These are phyloP conservation scores for Myrmecophaga tridactyla DNA, from an alignment of 2,113 vertebrate genomes.

Conservation along the genomic window DNA sequence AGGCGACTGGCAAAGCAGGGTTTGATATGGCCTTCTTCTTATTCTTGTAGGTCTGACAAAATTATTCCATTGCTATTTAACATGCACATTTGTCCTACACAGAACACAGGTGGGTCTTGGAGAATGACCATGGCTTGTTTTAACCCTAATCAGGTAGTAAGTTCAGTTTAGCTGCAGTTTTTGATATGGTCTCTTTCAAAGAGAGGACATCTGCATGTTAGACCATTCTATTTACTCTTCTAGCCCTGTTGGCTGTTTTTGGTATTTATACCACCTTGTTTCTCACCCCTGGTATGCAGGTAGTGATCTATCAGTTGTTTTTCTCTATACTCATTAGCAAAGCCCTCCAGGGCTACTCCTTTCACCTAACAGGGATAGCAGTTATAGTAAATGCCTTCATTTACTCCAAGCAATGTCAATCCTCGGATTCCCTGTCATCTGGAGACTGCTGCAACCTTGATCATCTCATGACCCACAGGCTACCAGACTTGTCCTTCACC, in stretches of 20 bases:
- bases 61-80: not conserved
- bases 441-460: not conserved
- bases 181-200: not conserved
- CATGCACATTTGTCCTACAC: not conserved
- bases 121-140: not conserved
- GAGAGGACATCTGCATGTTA: not conserved
- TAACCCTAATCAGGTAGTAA: not conserved
- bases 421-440: not conserved
- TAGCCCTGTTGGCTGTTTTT: not conserved
- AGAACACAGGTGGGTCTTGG: not conserved
- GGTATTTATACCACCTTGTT: not conserved
- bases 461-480: not conserved
- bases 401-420: not conserved
- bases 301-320: not conserved
- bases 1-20: conserved; percentile 27
- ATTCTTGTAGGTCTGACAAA: conserved; percentile 37
- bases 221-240: not conserved
- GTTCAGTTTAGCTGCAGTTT: not conserved
- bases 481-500: not conserved
- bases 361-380: not conserved
- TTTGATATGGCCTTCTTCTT: not conserved
- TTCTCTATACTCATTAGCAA: not conserved
- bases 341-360: not conserved
- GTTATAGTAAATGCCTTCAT: too few relatives aligned
- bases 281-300: not conserved